phyloP scores from a whole-genome alignment of 1,140 invertebrate species.

The Penaeus vannamei region DNA sequence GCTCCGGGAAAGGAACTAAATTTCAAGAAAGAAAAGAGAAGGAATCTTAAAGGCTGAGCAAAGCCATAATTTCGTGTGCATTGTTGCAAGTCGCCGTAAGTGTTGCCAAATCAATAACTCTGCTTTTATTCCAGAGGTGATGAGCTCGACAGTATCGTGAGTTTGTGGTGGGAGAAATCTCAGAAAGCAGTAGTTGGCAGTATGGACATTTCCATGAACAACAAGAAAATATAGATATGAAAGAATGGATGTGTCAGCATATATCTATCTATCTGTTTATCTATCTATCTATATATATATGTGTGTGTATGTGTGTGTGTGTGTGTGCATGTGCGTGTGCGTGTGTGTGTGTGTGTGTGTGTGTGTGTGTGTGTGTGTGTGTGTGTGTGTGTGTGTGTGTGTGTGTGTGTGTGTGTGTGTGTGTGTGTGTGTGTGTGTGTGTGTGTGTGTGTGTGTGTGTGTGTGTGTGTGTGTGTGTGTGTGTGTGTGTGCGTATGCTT shows the following conservation, averaged over 20 bases:
- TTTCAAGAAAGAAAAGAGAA: too few relatives aligned
- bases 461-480: conserved; percentile 1
- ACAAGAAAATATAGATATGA: neutral
- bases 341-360: conserved; percentile 17
- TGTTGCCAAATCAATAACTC: too few relatives aligned
- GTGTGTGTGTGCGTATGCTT: neutral
- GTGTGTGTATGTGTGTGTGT: neutral
- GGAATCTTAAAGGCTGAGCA: too few relatives aligned
- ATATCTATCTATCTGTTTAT: neutral
- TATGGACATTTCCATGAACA: too few relatives aligned
- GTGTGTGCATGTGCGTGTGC: neutral
- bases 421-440: neutral
- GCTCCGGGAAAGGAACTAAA: too few relatives aligned
- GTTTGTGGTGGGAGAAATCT: too few relatives aligned
- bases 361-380: conserved; percentile 9
- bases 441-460: neutral
- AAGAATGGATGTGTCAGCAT: neutral
- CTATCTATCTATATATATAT: neutral
- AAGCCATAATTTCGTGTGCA: too few relatives aligned
- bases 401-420: neutral
- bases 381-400: neutral
- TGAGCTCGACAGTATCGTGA: too few relatives aligned
- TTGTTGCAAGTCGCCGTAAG: too few relatives aligned
- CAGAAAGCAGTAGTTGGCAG: too few relatives aligned
- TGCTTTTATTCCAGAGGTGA: too few relatives aligned